These are phyloP conservation scores for Argentina silus DNA, from an alignment of 2,797 vertebrate genomes.

Conservation along the genomic window DNA sequence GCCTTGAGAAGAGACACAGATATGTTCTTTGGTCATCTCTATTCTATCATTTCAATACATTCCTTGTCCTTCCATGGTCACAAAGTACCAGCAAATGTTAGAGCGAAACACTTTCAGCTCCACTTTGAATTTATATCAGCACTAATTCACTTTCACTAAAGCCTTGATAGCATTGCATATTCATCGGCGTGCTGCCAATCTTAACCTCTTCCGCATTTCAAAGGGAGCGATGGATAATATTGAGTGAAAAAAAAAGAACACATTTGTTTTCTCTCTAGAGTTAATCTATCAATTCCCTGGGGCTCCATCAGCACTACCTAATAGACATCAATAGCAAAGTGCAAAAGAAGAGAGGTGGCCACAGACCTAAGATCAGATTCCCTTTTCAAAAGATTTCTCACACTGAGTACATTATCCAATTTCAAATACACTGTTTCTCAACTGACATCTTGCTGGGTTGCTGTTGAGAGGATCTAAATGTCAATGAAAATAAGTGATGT, in stretches of 20 bases:
- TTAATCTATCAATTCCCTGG: slow-evolving; percentile 39
- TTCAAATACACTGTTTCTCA: not conserved
- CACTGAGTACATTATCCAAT: not conserved
- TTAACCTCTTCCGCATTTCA: slow-evolving; percentile 48
- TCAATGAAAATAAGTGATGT: too few species aligned
- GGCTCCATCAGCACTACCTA: slow-evolving; percentile 40
- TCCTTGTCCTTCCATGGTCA: not conserved
- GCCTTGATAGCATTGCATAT: slow-evolving; percentile 44
- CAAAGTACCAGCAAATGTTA: not conserved
- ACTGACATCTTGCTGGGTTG: not conserved
- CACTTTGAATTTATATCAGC: slow-evolving; percentile 27
- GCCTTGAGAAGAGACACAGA: not conserved
- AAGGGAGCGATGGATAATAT: slow-evolving; percentile 28
- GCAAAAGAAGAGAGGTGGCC: not conserved
- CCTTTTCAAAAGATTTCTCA: not conserved
- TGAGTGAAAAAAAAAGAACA: slow-evolving; percentile 39
- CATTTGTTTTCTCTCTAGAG: slow-evolving; percentile 15
- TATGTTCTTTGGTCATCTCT: not conserved
- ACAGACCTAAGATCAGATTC: not conserved
- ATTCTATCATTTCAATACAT: not conserved
- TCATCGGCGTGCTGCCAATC: slow-evolving; percentile 39
- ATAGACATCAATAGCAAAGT: slow-evolving; percentile 39
- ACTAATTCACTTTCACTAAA: slow-evolving; percentile 27
- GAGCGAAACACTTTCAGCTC: not conserved
- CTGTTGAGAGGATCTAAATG: too few species aligned